These are phyloP conservation scores for Rhopilema esculentum DNA, from an alignment of 30 jellyfish, hydroid and myxozoan species.

Conservation along the genomic window DNA sequence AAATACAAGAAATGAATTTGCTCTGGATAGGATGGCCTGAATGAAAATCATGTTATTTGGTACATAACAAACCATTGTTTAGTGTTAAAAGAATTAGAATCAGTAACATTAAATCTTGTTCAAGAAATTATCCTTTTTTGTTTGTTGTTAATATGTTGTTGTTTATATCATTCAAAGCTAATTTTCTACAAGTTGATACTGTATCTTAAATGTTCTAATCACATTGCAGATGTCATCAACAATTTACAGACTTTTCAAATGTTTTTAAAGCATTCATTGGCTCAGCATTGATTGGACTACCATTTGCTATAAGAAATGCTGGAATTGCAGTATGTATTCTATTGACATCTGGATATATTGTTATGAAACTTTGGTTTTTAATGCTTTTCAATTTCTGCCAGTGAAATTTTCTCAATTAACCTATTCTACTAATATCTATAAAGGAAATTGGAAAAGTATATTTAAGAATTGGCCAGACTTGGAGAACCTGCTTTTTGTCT, in stretches of 20 bases:
- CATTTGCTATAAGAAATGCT: constrained; percentile 92
- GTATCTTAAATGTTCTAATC: not conserved
- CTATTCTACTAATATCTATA: no score
- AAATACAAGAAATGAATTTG: no score
- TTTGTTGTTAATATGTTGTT: not conserved
- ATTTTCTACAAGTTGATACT: no score
- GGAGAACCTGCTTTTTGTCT: no score
- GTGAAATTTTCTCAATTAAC: no score
- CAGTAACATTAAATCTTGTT: not conserved
- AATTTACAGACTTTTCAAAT: constrained; percentile 94
- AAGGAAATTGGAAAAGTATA: no score
- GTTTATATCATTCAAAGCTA: no score
- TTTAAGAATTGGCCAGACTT: no score
- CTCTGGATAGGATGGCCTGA: no score
- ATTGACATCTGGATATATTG: not conserved
- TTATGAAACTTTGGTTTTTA: not conserved
- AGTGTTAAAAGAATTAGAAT: no score
- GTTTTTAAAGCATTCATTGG: constrained; percentile 99
- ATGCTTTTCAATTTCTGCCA: not conserved
- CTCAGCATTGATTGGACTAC: constrained; percentile 91
- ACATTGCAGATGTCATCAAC: constrained; percentile 76
- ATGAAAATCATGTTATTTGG: no score
- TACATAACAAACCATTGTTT: no score
- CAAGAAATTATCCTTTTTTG: not conserved
- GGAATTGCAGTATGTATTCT: constrained; percentile 88